Conservation (phyloP, 2,888 invertebrate genomes). For the Tortricodes alternella region DNA sequence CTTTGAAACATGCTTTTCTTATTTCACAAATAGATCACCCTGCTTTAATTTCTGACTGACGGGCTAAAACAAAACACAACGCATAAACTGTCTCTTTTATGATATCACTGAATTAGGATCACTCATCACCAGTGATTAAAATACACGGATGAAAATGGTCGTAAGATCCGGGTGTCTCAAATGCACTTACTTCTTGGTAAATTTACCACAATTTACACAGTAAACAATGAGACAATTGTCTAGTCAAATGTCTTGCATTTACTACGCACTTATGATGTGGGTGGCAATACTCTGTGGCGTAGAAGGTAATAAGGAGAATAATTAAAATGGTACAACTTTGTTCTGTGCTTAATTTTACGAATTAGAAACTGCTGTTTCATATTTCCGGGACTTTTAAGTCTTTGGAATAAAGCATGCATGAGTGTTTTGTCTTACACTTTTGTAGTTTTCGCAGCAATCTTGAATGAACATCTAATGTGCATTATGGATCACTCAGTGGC, state of each 20-base stretch:
- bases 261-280: not conserved
- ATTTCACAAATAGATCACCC: conserved; percentile 26
- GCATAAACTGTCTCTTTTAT: conserved; percentile 46
- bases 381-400: too few species aligned
- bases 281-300: not conserved
- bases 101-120: conserved; percentile 65
- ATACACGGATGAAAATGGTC: conserved; percentile 15
- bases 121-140: conserved; percentile 52
- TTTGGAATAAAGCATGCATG: too few species aligned
- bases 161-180: not conserved
- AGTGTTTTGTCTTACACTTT: too few species aligned
- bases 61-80: conserved; percentile 31
- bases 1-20: not conserved
- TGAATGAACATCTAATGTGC: too few species aligned
- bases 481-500: not conserved
- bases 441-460: too few species aligned
- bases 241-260: not conserved
- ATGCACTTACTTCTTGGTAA: not conserved
- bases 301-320: not conserved
- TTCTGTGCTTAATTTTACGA: too few species aligned
- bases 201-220: not conserved
- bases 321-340: not conserved
- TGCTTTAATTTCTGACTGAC: conserved; percentile 11
- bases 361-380: too few species aligned
- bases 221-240: too few species aligned